Evolutionary conservation across 2,888 invertebrate species (phyloP), one percentile per base, ranked within the genome.

Genomic region (Oscheius sp.): DNA sequence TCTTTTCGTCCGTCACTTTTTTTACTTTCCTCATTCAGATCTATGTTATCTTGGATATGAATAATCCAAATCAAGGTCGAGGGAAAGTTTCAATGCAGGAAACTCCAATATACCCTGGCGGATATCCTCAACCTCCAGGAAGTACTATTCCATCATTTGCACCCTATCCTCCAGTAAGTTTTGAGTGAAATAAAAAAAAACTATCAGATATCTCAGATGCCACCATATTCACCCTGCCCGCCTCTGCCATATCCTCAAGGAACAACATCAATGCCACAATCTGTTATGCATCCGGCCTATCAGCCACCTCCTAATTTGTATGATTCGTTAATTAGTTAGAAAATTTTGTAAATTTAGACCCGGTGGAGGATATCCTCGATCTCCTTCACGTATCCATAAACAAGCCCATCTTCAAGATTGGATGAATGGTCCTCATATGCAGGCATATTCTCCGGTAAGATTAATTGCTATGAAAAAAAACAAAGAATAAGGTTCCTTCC

Each of bases 231-330:
- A n/a, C 41, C 24, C 12, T 41, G 41, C 30, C 59, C 59, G 26
- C 44, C 20, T 8, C n/a, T 28, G 3, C 28, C 28, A 8, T n/a
- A n/a, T n/a, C n/a, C n/a, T n/a, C n/a, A n/a, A n/a, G 28, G n/a
- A n/a, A 26, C 26, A 6, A 9, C 22, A 14, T 38, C 32, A 26
- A 14, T 32, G 20, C 20, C 17, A n/a, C 50, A 50, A n/a, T 12
- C 41, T 26, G 17, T 22, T n/a, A 44, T 26, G 17, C 59, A 59
- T 24, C 59, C 59, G 26, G 59, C 59, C 14, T 59, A 59, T 41
- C 59, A 59, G 28, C 59, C 26, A 14, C 41, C 59, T 22, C 59
- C 59, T 20, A 41, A 59, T 17, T 17, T 59, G 59, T 59, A 20
- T 28, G 59, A 28, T n/a, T 9, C 6, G 4, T 36, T 24, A 2